Evolutionary conservation across 2,888 invertebrate species (phyloP), one percentile per base, ranked within the genome.

Genomic region (Xylophagus ater): DNA sequence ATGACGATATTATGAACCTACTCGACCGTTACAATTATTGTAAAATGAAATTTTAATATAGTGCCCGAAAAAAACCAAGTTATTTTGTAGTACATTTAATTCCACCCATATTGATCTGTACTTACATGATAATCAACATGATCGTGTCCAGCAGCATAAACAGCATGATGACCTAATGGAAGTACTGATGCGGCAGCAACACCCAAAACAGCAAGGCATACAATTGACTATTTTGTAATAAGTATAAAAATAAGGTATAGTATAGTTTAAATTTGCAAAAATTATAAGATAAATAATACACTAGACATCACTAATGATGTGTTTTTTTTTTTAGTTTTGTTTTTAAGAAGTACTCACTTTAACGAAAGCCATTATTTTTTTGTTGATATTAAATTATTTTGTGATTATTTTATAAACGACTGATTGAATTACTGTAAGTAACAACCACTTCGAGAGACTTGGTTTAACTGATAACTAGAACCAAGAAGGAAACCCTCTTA

Each of bases 391-490:
- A n/a, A n/a, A n/a, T n/a, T n/a, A n/a, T n/a, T n/a, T n/a, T n/a
- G n/a, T n/a, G 28, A 20, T 37, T 35, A 33, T 26, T 38, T 44
- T 38, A 18, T 42, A 21, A 45, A 42, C 41, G 45, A 49, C 49
- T 49, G 33, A 46, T 43, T 41, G 34, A 36, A 37, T 23, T 40
- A 40, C 33, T 47, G 36, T 37, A 48, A 42, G 45, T 49, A 49
- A 44, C 47, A 49, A 49, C 45, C 50, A 51, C 50, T 51, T 60
- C 54, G 56, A 60, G 56, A 56, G 60, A 56, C 60, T 60, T 55
- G 51, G 59, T 53, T 54, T 58, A 60, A 65, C 64, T 65, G 65
- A 64, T 65, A 63, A 61, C 60, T 62, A 63, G 64, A 64, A 62
- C 59, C 56, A 55, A 60, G 58, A 58, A 61, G 58, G 57, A 59